phyloP scores from a whole-genome alignment of 2,888 invertebrate genomes.

The Aporophyla nigra region DNA sequence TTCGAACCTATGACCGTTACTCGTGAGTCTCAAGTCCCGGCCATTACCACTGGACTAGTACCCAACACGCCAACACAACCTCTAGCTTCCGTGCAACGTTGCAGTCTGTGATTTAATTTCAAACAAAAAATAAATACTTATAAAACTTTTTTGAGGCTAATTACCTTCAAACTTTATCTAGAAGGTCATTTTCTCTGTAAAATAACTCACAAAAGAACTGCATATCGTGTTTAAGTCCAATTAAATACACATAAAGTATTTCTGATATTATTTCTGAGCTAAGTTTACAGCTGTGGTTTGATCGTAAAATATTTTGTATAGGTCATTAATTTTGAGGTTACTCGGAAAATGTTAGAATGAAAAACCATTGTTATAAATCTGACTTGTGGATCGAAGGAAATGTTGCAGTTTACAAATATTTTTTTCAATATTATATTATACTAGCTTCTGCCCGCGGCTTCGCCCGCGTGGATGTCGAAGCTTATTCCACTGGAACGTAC shows the following conservation, averaged over 20 bases:
- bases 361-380: neutral
- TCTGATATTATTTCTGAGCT: slow-evolving; percentile 2
- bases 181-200: slow-evolving; percentile 17
- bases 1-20: too few relatives aligned
- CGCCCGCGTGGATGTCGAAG: too few relatives aligned
- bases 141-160: neutral
- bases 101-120: too few relatives aligned
- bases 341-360: neutral
- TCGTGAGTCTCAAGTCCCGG: too few relatives aligned
- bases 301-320: slow-evolving; percentile 17
- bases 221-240: slow-evolving; percentile 31
- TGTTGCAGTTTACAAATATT: neutral
- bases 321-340: slow-evolving; percentile 7
- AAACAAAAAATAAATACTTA: neutral
- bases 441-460: too few relatives aligned
- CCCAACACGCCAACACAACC: too few relatives aligned
- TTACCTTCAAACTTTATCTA: neutral
- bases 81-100: too few relatives aligned
- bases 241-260: slow-evolving; percentile 4
- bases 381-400: neutral
- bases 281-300: slow-evolving; percentile 10
- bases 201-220: slow-evolving; percentile 11
- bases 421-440: too few relatives aligned
- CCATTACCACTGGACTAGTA: too few relatives aligned
- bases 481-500: too few relatives aligned